Evolutionary conservation across 1,140 invertebrate species (phyloP), one percentile per base, ranked within the genome.

Genomic region (Sinella curviseta): DNA sequence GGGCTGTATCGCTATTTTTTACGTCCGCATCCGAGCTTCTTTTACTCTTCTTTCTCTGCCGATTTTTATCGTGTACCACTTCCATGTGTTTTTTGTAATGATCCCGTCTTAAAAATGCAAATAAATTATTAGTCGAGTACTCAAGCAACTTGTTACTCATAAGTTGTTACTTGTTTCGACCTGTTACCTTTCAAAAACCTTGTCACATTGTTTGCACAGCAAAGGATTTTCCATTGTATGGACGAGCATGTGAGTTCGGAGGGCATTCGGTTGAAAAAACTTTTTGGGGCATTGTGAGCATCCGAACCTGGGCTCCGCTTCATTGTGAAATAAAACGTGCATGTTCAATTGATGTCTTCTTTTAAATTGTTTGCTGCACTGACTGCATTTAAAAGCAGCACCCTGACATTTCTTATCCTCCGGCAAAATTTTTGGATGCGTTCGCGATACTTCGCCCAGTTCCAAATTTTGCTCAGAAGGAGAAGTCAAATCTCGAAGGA

Each of bases 271-370:
- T 24, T 67, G 60, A 24, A 67, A 67, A 30, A 67, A 67, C 24
- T 24, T n/a, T 67, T 67, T 67, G 8, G 60, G 28, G 24, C 60
- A 67, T 12, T 24, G 28, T 4, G 4, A 12, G 24, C 60, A 67
- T 4, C n/a, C n/a, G 28, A 24, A 30, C 24, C 24, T 8, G n/a
- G 60, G 60, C 28, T 67, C 60, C 4, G n/a, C 60, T 30, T 30
- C 60, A 24, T 67, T 67, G 60, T 67, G 60, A 24, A 67, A 67
- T 24, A 67, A 67, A 24, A 67, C 28, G 60, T 67, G 60, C 8
- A 67, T 4, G n/a, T 67, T 30, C 4, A 12, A 67, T 8, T 4
- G 60, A 4, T 67, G 8, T 67, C 24, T 67, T 8, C n/a, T 8
- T 67, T 67, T 67, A 24, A 24, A 67, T 12, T 12, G 8, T 67